Conservation (phyloP, 2,797 vertebrate genomes). For the Rhynchotus rufescens region DNA sequence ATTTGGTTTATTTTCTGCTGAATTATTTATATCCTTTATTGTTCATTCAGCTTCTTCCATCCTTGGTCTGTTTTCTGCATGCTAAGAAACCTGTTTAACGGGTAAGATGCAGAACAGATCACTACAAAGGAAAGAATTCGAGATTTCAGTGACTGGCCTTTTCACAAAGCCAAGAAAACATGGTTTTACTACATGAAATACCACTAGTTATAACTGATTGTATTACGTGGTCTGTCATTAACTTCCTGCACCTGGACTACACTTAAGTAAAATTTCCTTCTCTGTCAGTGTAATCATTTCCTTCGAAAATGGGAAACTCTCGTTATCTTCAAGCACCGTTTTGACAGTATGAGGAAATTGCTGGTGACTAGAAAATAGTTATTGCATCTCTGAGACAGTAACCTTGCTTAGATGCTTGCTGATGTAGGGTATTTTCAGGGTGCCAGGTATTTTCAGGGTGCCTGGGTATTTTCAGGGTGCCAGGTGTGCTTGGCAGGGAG, state of each 20-base stretch:
- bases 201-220: neutral
- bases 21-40: too few species aligned
- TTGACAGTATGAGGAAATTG: neutral
- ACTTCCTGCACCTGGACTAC: neutral
- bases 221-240: neutral
- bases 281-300: neutral
- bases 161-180: neutral
- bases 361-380: neutral
- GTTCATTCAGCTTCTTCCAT: rapidly evolving
- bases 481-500: neutral
- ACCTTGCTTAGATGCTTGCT: neutral
- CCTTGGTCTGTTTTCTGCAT: neutral
- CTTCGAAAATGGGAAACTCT: neutral
- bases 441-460: neutral
- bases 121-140: neutral
- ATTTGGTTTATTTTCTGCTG: neutral
- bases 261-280: neutral
- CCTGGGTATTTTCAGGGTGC: neutral
- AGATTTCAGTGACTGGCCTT: neutral
- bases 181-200: neutral
- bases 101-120: neutral
- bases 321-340: neutral
- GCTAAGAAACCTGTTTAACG: neutral
- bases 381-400: neutral
- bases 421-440: rapidly evolving